phyloP scores from a whole-genome alignment of 2,888 invertebrate genomes.

The Temnothorax ravouxi region DNA sequence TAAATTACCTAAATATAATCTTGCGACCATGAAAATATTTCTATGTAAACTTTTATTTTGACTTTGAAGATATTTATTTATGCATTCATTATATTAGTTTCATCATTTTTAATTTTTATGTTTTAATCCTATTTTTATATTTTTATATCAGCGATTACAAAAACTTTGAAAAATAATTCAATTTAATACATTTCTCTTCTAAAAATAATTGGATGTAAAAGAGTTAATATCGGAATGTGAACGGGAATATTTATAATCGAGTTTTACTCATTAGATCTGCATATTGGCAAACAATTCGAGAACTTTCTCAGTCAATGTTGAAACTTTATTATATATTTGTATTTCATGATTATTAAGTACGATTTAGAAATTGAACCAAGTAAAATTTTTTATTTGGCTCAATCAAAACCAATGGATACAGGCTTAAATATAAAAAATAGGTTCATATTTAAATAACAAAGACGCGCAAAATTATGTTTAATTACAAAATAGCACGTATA shows the following conservation, averaged over 20 bases:
- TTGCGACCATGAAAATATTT: background rate
- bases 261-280: background rate
- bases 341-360: background rate
- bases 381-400: background rate
- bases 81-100: background rate
- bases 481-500: background rate
- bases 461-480: background rate
- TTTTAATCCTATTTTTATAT: background rate
- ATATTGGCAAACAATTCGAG: background rate
- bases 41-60: background rate
- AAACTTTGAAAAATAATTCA: background rate
- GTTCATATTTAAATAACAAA: background rate
- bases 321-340: background rate
- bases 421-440: background rate
- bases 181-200: background rate
- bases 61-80: background rate
- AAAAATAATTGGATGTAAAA: background rate
- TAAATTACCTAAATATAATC: background rate
- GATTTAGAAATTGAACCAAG: background rate
- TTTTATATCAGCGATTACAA: background rate
- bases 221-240: background rate
- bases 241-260: background rate
- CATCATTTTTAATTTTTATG: background rate
- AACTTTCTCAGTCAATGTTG: background rate
- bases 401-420: background rate